A percentile compares a stretch with the other conserved stretches of the same genome.
Evolutionary conservation across 2,888 invertebrate genomes (phyloP).

Genomic region (Meiosimyza platycephala): DNA sequence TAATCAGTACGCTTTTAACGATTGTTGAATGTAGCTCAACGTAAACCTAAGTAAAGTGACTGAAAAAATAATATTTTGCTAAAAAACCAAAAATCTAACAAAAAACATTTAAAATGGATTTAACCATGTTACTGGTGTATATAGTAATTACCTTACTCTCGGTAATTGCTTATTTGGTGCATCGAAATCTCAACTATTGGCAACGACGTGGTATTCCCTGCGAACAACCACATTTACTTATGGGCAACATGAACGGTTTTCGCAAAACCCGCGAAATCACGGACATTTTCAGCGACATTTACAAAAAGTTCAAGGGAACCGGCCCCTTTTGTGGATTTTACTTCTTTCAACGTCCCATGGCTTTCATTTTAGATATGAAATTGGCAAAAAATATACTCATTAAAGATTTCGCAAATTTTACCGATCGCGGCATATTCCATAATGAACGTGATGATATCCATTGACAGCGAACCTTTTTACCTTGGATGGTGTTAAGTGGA

Average conservation of each 20-base stretch:
- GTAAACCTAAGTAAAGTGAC: no score
- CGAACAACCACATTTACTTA: constrained; percentile 44
- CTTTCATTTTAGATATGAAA: constrained; percentile 48
- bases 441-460: constrained; percentile 63
- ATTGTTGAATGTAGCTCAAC: no score
- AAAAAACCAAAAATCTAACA: no score
- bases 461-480: constrained; percentile 62
- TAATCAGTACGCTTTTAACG: no score
- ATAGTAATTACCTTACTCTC: constrained; percentile 8
- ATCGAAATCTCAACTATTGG: constrained; percentile 46
- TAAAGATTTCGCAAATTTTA: constrained; percentile 51
- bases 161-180: neutral
- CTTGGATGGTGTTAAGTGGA: constrained; percentile 65
- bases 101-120: neutral
- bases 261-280: constrained; percentile 45
- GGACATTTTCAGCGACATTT: constrained; percentile 41
- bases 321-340: constrained; percentile 51
- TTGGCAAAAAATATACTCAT: constrained; percentile 45
- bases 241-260: constrained; percentile 43
- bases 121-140: constrained; percentile 13
- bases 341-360: constrained; percentile 46
- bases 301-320: constrained; percentile 43
- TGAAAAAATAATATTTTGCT: no score
- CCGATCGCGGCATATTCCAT: constrained; percentile 53
- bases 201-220: constrained; percentile 46